phyloP scores from a whole-genome alignment of 2,113 vertebrate genomes.

The Heterocephalus glaber region DNA sequence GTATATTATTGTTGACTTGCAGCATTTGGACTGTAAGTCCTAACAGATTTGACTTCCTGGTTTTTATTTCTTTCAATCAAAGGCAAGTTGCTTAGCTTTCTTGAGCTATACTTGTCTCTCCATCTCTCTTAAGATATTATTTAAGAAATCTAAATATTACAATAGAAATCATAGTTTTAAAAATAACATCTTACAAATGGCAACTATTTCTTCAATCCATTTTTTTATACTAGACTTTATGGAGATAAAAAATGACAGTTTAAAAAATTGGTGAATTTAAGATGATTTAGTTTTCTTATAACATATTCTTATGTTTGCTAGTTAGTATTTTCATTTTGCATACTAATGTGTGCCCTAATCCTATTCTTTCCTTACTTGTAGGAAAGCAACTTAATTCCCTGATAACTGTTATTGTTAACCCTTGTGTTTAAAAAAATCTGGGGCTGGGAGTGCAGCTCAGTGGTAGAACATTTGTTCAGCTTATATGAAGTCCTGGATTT shows the following conservation, averaged over 20 bases:
- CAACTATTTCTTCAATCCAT: not conserved
- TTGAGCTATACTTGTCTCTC: not conserved
- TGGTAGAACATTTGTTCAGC: not conserved
- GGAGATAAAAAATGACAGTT: not conserved
- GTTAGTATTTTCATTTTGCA: not conserved
- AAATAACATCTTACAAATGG: not conserved
- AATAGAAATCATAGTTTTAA: not conserved
- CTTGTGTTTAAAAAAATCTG: not conserved
- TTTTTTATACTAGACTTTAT: not conserved
- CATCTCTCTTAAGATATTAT: not conserved
- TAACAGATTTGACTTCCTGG: not conserved
- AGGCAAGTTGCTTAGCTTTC: not conserved
- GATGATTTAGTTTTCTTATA: not conserved
- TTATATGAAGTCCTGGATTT: not conserved
- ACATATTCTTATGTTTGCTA: not conserved
- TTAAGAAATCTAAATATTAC: not conserved
- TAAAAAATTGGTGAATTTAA: constrained; percentile 10
- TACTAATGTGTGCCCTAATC: not conserved
- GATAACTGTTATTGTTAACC: constrained; percentile 13
- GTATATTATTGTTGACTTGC: not conserved
- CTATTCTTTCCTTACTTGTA: not conserved
- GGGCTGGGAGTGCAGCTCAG: not conserved
- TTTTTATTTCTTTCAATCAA: constrained; percentile 14
- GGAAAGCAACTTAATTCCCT: constrained; percentile 19
- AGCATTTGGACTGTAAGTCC: not conserved